Evolutionary conservation across 2,113 vertebrate species (phyloP).

Genomic region (Atrichornis clamosus): DNA sequence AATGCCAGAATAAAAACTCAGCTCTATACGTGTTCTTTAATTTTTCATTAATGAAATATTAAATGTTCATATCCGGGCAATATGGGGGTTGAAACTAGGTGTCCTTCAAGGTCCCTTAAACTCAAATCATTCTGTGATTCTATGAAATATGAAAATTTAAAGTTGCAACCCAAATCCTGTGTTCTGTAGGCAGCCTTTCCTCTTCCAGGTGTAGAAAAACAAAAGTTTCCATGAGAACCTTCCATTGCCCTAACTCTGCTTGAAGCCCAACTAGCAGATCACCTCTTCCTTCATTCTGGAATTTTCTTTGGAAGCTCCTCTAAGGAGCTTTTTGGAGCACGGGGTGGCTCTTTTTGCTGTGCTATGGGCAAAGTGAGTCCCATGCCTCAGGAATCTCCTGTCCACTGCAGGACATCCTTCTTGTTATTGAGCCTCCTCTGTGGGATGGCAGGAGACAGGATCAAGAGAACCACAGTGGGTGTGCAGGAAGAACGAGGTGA

Average conservation of each 20-base stretch:
- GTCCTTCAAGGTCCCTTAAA: background rate
- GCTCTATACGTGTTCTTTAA: background rate
- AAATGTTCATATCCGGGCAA: background rate
- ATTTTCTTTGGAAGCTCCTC: background rate
- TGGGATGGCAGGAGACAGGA: background rate
- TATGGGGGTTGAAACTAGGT: background rate
- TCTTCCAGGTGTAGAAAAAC: background rate
- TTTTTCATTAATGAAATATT: background rate
- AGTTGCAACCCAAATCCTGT: background rate
- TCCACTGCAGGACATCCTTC: background rate
- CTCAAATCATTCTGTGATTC: background rate
- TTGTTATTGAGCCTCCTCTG: background rate
- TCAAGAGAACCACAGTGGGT: background rate
- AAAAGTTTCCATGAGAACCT: background rate
- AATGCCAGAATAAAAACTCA: background rate
- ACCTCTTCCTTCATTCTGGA: background rate
- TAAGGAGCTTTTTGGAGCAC: background rate
- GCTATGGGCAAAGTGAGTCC: background rate
- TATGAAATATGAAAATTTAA: background rate
- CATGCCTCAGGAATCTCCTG: background rate
- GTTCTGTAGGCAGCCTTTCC: background rate
- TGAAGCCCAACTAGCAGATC: background rate
- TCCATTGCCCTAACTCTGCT: background rate
- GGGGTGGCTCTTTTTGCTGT: background rate
- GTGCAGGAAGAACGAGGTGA: background rate